Evolutionary conservation across 2,797 vertebrate species (phyloP), one percentile per base, ranked within the genome.

Genomic region (Aplochiton taeniatus): DNA sequence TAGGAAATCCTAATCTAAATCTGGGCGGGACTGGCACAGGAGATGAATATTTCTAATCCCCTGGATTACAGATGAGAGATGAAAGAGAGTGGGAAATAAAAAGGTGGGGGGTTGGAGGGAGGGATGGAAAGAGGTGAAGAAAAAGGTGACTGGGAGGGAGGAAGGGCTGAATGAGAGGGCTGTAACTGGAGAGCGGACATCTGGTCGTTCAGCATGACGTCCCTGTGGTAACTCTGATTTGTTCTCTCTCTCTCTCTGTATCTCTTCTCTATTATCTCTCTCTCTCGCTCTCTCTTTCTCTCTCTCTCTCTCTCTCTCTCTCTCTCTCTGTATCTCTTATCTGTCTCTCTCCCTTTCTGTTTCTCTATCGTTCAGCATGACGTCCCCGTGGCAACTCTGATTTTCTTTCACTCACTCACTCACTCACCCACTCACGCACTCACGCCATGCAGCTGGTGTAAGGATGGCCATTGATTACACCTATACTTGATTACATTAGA

Each of bases 41-140:
- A 17, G 64, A 61, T 17, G 58, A 68, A 81, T 74, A 57, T 78
- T 72, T 70, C 50, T 67, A 83, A 84, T 84, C 78, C 76, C 58
- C 19, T 64, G 68, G 80, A 83, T 83, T 85, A 84, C 20, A 50
- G 68, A 71, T 73, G 54, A 31, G 62, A 13, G 57, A 42, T 5
- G 17, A 74, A 78, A 51, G 9, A 50, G n/a, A 68, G 43, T 17
- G 41, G 41, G 6, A 12, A 18, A 41, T 61, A 45, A n/a, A 54
- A 44, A 44, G 9, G 47, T 68, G 19, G 4, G 19, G 10, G 4
- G 4, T 50, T 20, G 13, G 59, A 48, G 11, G 17, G 42, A 14
- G 62, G 17, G 63, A 72, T 31, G 17, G 19, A 12, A 42, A 13
- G 14, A 58, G 44, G 13, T 10, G 11, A n/a, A 20, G 11, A 20